These are phyloP conservation scores for Taenioides sp. DNA, from an alignment of 2,797 vertebrate genomes.

Conservation along the genomic window DNA sequence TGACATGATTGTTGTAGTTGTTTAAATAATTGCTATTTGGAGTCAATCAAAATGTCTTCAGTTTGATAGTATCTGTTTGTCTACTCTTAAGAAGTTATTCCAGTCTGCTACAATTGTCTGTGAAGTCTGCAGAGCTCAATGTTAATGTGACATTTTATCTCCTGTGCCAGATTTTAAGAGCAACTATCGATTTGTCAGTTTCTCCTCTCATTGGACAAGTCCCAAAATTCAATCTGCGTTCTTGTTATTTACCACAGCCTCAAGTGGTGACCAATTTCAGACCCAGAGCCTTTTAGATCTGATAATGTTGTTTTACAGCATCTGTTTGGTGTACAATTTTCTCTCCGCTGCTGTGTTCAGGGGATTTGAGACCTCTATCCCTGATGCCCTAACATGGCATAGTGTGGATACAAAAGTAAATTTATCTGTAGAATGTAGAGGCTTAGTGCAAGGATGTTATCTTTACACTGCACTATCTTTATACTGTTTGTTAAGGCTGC, in stretches of 20 bases:
- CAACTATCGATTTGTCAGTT: constrained; percentile 48
- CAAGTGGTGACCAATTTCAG: constrained; percentile 44
- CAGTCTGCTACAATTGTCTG: neutral
- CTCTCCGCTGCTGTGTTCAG: constrained; percentile 24
- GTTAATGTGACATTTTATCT: constrained; percentile 38
- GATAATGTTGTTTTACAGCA: constrained; percentile 55
- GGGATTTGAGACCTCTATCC: constrained; percentile 31
- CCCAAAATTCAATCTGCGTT: constrained; percentile 43
- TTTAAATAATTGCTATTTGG: neutral
- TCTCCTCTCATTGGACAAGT: constrained; percentile 44
- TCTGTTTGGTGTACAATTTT: constrained; percentile 49
- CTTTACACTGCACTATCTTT: constrained; percentile 12
- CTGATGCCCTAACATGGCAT: constrained; percentile 1
- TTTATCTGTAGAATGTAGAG: neutral
- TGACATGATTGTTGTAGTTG: too few species aligned
- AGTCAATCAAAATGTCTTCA: neutral
- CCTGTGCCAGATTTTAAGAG: constrained; percentile 25
- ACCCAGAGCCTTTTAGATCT: constrained; percentile 38
- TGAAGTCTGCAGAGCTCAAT: constrained; percentile 16
- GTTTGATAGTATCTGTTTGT: neutral
- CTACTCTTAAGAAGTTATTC: neutral
- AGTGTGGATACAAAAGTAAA: constrained; percentile 19
- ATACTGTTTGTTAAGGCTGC: constrained; percentile 3
- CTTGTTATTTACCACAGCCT: constrained; percentile 39
- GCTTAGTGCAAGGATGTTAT: constrained; percentile 12